Evolutionary conservation across 2,888 invertebrate species (phyloP).

Genomic region (Pantelozetes paolii): DNA sequence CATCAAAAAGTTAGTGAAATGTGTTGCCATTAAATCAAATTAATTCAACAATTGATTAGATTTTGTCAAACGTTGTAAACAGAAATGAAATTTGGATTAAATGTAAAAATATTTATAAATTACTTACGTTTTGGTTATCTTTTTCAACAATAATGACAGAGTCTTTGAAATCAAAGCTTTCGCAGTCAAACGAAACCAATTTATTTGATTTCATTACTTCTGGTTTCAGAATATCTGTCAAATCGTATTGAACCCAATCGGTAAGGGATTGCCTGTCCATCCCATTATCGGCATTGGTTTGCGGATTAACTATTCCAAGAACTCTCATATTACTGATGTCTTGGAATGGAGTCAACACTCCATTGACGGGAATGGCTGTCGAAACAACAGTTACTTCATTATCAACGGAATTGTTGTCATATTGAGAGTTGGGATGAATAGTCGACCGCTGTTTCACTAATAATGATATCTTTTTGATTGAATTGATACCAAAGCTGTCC

Average conservation of each 20-base stretch:
- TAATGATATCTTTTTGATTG: constrained; percentile 14
- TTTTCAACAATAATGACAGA: constrained; percentile 34
- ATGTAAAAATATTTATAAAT: not conserved
- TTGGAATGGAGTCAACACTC: not conserved
- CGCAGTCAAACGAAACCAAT: constrained; percentile 35
- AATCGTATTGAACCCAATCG: constrained; percentile 39
- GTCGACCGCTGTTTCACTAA: not conserved
- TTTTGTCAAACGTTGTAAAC: too few species aligned
- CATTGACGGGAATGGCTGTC: not conserved
- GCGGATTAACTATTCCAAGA: constrained; percentile 18
- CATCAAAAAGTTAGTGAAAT: too few species aligned
- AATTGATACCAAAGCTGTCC: not conserved
- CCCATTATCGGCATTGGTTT: not conserved
- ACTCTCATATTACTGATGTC: constrained; percentile 31
- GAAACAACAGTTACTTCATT: not conserved
- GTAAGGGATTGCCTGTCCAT: not conserved
- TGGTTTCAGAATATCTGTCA: constrained; percentile 20
- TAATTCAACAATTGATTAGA: too few species aligned
- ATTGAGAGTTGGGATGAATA: not conserved
- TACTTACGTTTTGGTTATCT: constrained; percentile 26
- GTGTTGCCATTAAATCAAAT: too few species aligned
- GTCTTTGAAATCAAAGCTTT: constrained; percentile 35
- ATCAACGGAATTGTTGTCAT: constrained; percentile 10
- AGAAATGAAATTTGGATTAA: too few species aligned
- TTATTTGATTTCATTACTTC: constrained; percentile 21